Evolutionary conservation across 2,888 invertebrate species (phyloP), one percentile per base, ranked within the genome.

Genomic region (Lepidonotus clava): DNA sequence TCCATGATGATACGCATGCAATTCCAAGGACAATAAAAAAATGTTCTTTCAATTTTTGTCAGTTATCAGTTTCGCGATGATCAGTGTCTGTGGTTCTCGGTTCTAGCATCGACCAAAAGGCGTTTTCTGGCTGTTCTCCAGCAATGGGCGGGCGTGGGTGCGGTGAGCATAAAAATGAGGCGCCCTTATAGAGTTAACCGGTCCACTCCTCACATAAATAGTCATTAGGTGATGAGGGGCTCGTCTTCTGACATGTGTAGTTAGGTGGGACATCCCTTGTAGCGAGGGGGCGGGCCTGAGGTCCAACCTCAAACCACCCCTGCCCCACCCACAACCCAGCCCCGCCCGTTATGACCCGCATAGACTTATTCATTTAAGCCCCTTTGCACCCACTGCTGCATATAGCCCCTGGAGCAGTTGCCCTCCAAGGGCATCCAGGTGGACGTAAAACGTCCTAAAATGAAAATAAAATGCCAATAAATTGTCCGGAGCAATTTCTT

Each of bases 161-260:
- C 61, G 61, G 61, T 61, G 28, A 61, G 61, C 61, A 61, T 61
- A 14, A 61, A 4, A 24, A 61, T 61, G 61, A 61, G 61, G 61
- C 28, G 5, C n/a, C 4, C 61, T 28, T 61, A 61, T 61, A 61
- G n/a, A 61, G 61, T 61, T 61, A 61, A 32, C 61, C n/a, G 28
- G 8, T 4, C 4, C 28, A 61, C 61, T 24, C 61, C 11, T 8
- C 61, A 61, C 61, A 61, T 61, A 61, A 61, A 61, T 61, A 61
- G 4, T 28, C n/a, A 61, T 61, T 61, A 61, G 28, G 61, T 61
- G 61, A 61, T 61, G 61, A 61, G 61, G 28, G 28, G 61, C 61
- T 61, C 61, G 61, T 5, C 61, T 61, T 61, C 61, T 61, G 61
- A 61, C 61, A 61, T 32, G n/a, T 61, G 61, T 61, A 61, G 28